Evolutionary conservation across 2,797 vertebrate species (phyloP).

Genomic region (Morus bassanus): DNA sequence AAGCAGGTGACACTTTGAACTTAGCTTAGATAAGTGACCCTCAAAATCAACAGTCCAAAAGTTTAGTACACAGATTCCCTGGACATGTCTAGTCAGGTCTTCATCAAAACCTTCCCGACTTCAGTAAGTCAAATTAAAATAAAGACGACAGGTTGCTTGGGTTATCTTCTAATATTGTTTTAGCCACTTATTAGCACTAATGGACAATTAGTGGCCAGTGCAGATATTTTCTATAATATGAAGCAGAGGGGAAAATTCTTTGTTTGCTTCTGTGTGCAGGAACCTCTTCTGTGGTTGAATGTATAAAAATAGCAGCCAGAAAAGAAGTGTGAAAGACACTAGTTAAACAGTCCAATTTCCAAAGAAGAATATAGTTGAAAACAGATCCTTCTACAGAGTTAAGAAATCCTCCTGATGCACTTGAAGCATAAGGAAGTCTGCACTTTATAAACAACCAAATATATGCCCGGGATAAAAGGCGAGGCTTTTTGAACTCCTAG

Average conservation of each 20-base stretch:
- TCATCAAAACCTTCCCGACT: constrained; percentile 63
- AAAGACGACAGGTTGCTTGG: constrained; percentile 67
- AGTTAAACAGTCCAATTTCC: constrained; percentile 31
- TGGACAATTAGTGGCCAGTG: constrained; percentile 68
- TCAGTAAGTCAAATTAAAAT: constrained; percentile 63
- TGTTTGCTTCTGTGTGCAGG: constrained; percentile 55
- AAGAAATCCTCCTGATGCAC: constrained; percentile 52
- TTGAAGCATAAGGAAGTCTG: constrained; percentile 62
- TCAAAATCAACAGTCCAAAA: constrained; percentile 76
- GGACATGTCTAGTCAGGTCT: constrained; percentile 65
- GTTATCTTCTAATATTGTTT: constrained; percentile 72
- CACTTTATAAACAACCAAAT: constrained; percentile 66
- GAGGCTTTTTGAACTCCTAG: constrained; percentile 64
- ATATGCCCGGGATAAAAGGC: constrained; percentile 61
- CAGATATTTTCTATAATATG: constrained; percentile 16
- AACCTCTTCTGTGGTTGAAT: constrained; percentile 10
- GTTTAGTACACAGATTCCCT: constrained; percentile 72
- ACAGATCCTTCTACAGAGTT: constrained; percentile 25
- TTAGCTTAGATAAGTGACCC: constrained; percentile 75
- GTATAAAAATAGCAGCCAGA: constrained; percentile 60
- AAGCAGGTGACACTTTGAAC: constrained; percentile 76
- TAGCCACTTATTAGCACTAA: constrained; percentile 70
- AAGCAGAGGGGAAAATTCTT: constrained; percentile 46
- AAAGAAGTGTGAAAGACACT: constrained; percentile 42
- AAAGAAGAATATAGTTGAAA: constrained; percentile 46